Evolutionary conservation across 1,140 invertebrate genomes (phyloP).

Genomic region (Rhagoletis pomonella): DNA sequence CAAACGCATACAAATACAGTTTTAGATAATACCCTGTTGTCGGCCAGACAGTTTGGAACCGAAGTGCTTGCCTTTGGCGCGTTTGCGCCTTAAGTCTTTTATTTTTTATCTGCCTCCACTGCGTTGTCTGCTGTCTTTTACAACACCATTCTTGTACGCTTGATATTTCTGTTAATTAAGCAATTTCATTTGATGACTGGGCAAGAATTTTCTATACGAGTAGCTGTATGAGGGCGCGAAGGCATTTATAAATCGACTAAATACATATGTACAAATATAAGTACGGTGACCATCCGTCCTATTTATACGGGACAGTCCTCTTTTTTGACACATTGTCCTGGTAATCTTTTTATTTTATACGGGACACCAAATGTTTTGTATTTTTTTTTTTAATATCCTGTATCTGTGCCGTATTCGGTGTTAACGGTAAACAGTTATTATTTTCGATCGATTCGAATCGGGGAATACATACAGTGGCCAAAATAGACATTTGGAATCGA

Average conservation of each 20-base stretch:
- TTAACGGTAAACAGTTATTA: neutral
- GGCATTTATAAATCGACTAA: neutral
- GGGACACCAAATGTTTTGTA: too few relatives aligned
- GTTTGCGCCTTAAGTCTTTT: neutral
- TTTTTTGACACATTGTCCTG: too few relatives aligned
- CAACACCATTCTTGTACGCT: neutral
- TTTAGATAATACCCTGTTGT: neutral
- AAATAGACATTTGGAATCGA: too few relatives aligned
- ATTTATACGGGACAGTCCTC: too few relatives aligned
- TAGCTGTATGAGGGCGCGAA: neutral
- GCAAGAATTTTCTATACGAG: slow-evolving; percentile 16
- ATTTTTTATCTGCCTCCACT: neutral
- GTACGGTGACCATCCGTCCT: too few relatives aligned
- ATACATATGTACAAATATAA: neutral
- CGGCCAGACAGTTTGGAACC: slow-evolving; percentile 28
- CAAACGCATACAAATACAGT: neutral
- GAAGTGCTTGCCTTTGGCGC: neutral
- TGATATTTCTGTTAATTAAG: slow-evolving; percentile 48
- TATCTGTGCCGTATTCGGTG: too few relatives aligned
- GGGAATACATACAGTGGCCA: too few relatives aligned
- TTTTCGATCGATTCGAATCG: too few relatives aligned
- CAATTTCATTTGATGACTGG: slow-evolving; percentile 42
- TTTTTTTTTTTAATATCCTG: too few relatives aligned
- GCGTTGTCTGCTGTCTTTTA: neutral
- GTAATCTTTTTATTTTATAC: too few relatives aligned